Evolutionary conservation across 2,888 invertebrate species (phyloP), one percentile per base, ranked within the genome.

Genomic region (Tuberolachnus salignus): DNA sequence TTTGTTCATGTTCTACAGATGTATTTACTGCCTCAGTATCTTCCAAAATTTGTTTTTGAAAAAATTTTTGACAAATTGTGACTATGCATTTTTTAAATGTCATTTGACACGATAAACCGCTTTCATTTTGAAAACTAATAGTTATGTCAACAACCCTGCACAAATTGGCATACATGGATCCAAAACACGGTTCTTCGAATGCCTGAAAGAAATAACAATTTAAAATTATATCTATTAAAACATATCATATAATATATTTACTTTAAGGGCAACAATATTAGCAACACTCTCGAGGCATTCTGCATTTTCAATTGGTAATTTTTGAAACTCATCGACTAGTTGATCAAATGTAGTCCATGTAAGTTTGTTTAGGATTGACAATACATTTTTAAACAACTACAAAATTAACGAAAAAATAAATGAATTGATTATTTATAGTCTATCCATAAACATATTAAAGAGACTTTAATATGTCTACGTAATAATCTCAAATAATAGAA

Each of bases 261-360:
- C 64, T 78, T 78, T 78, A n/a, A 78, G 46, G 34, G 67, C 75
- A 59, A 78, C 59, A 67, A 78, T 78, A 67, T 66, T 78, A 78
- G 75, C 75, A 78, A 78, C 59, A 69, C 13, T 78, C 19, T 78
- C 75, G 42, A 78, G 75, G 59, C 67, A 78, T 59, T 78, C 75
- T 13, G 13, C 21, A 1, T 78, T 78, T 42, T 78, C 67, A 26
- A 78, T 78, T 21, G 75, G 75, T 16, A 78, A 51, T 51, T 67
- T 67, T 78, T 67, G 67, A 59, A 78, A 78, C 34, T 78, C 57
- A 11, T 59, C 67, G 0, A 78, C 57, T 49, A 78, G 26, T n/a
- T 78, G 55, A 59, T 78, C 66, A 67, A 78, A 78, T 49, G 66
- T 78, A 8, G 46, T 53, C 67, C 67, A 67, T 21, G 75, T 78